These are phyloP conservation scores for Phyllotreta striolata DNA, from an alignment of 2,888 invertebrate genomes.

Conservation along the genomic window DNA sequence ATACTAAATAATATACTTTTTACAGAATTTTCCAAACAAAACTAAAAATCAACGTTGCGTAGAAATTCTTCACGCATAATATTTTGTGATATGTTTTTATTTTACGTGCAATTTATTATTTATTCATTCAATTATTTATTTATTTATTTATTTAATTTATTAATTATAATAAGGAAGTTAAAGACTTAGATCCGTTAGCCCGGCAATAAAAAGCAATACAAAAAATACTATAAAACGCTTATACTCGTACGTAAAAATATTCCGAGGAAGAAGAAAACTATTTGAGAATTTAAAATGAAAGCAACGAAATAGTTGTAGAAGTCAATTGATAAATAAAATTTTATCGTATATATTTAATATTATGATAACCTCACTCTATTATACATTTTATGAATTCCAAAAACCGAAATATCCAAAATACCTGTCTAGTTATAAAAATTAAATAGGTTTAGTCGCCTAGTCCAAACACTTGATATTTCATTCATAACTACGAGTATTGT, in stretches of 20 bases:
- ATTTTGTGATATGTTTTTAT: too few relatives aligned
- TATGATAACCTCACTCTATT: conserved; percentile 19
- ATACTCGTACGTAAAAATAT: conserved; percentile 52
- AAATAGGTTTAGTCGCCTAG: conserved; percentile 23
- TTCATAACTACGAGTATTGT: neutral
- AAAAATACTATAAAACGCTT: conserved; percentile 54
- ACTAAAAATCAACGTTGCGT: too few relatives aligned
- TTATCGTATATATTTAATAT: conserved; percentile 38
- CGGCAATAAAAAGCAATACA: conserved; percentile 60
- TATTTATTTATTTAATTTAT: conserved; percentile 6
- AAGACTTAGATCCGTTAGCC: conserved; percentile 41
- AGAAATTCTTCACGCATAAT: too few relatives aligned
- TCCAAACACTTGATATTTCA: conserved; percentile 24
- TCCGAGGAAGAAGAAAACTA: conserved; percentile 37
- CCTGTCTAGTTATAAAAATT: conserved; percentile 19
- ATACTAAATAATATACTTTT: too few relatives aligned
- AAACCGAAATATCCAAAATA: conserved; percentile 41
- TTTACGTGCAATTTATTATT: neutral
- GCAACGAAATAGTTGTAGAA: conserved; percentile 56
- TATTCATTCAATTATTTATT: conserved; percentile 1
- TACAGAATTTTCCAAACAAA: too few relatives aligned
- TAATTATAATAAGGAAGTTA: conserved; percentile 8
- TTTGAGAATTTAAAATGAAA: conserved; percentile 52
- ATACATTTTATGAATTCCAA: conserved; percentile 33
- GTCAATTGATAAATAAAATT: conserved; percentile 49